Evolutionary conservation across 2,797 vertebrate genomes (phyloP).

Genomic region (Hylomyscus alleni): DNA sequence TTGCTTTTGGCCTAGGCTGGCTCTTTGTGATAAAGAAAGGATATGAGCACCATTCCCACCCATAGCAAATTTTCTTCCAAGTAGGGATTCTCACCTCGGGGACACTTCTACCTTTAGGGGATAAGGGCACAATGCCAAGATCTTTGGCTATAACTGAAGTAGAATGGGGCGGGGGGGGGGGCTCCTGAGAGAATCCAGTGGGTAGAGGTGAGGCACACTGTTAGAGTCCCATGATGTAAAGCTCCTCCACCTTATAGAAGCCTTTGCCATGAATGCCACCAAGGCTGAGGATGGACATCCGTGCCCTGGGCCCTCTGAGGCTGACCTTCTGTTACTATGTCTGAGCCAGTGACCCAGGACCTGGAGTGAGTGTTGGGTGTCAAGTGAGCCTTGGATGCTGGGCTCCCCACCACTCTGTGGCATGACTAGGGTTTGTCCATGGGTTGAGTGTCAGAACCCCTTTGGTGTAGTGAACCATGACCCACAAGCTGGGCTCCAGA

Average conservation of each 20-base stretch:
- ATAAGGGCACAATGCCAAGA: accelerated
- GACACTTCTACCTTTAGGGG: neutral
- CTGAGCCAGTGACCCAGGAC: neutral
- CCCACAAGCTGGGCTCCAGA: neutral
- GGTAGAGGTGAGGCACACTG: accelerated
- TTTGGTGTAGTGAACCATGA: accelerated
- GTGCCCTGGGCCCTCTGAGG: neutral
- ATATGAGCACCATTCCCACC: neutral
- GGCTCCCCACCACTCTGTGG: accelerated
- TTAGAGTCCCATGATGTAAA: accelerated
- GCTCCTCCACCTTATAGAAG: accelerated
- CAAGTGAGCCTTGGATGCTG: neutral
- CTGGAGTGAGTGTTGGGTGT: accelerated
- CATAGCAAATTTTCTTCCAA: neutral
- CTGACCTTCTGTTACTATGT: neutral
- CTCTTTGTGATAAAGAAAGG: neutral
- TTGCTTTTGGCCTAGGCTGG: neutral
- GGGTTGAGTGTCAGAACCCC: neutral
- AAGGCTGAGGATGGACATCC: accelerated
- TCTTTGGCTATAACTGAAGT: neutral
- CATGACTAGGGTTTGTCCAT: neutral
- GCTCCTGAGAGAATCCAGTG: too few species aligned
- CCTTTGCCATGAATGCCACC: accelerated
- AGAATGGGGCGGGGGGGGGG: too few species aligned
- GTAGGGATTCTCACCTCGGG: neutral